Conservation (phyloP, 2,888 invertebrate genomes). For the Bedellia somnulentella region DNA sequence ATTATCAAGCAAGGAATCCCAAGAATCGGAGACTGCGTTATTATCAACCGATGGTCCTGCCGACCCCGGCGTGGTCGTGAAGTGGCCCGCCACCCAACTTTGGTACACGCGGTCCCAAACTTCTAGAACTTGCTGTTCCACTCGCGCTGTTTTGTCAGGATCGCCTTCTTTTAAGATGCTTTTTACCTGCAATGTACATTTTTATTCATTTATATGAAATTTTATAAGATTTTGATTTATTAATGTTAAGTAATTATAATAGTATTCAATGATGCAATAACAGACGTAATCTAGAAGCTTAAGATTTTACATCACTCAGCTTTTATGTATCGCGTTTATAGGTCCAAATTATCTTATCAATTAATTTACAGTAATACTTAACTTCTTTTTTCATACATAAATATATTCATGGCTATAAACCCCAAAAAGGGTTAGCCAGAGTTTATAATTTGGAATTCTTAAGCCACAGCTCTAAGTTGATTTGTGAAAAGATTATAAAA, state of each 20-base stretch:
- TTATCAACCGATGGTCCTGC: conserved; percentile 74
- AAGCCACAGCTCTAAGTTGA: no score
- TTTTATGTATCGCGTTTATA: no score
- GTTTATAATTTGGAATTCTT: no score
- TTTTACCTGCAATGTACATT: conserved; percentile 59
- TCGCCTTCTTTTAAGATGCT: conserved; percentile 80
- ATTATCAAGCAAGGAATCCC: conserved; percentile 71
- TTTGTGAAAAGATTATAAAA: no score
- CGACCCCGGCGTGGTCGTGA: conserved; percentile 28
- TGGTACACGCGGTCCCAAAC: conserved; percentile 94
- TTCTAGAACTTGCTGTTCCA: conserved; percentile 87
- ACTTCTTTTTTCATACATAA: no score
- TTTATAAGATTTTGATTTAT: neutral
- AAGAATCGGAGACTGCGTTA: conserved; percentile 71
- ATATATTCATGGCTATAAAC: no score
- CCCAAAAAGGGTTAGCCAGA: no score
- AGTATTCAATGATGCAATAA: neutral
- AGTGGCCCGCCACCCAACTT: conserved; percentile 81
- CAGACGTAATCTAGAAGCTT: no score
- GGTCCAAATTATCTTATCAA: no score
- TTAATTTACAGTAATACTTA: no score
- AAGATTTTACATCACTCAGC: no score
- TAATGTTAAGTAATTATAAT: neutral
- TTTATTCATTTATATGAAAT: no score
- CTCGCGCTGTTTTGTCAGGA: conserved; percentile 74